Conservation (phyloP, 1,140 invertebrate species). For the Sarcophaga peregrina region DNA sequence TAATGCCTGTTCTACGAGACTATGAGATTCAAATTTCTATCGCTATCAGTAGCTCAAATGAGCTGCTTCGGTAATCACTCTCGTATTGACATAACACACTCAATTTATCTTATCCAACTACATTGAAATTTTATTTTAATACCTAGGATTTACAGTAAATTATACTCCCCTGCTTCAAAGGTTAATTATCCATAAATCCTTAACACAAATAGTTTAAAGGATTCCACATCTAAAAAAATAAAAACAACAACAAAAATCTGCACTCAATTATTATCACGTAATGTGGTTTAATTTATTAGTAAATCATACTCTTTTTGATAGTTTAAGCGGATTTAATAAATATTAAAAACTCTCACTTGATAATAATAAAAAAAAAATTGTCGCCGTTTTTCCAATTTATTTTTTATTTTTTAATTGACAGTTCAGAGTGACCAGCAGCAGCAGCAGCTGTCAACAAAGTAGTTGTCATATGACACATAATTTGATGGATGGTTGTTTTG, state of each 20-base stretch:
- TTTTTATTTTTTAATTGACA: background rate
- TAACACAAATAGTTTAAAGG: too few species aligned
- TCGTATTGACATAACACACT: too few species aligned
- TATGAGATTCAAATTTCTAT: too few species aligned
- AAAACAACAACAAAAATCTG: background rate
- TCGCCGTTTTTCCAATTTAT: background rate
- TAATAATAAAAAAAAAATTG: background rate
- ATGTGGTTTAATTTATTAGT: background rate
- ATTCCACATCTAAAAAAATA: too few species aligned
- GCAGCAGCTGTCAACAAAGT: background rate
- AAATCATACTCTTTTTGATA: background rate
- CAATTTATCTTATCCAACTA: too few species aligned
- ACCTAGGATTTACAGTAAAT: too few species aligned
- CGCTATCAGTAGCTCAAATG: too few species aligned
- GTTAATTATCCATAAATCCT: too few species aligned
- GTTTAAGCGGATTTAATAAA: constrained; percentile 25
- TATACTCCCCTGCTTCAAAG: too few species aligned
- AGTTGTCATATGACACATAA: background rate
- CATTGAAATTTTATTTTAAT: too few species aligned
- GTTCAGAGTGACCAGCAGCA: background rate
- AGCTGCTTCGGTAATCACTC: too few species aligned
- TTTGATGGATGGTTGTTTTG: background rate
- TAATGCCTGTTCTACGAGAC: too few species aligned
- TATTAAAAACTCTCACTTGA: background rate
- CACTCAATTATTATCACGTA: background rate